phyloP scores from a whole-genome alignment of 2,113 vertebrate genomes.

The Alectura lathami region DNA sequence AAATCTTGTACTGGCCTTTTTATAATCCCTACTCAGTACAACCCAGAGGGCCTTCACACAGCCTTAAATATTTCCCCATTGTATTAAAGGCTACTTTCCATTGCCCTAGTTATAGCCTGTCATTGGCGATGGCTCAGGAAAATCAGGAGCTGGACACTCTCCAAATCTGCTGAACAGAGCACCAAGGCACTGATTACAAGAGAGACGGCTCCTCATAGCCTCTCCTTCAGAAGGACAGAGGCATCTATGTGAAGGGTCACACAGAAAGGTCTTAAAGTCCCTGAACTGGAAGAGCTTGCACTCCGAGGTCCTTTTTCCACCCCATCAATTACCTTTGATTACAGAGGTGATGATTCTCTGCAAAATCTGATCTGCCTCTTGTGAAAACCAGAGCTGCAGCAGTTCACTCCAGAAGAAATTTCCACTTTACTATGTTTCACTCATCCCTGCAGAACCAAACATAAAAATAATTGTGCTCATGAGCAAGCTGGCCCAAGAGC shows the following conservation, averaged over 20 bases:
- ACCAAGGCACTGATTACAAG: not conserved
- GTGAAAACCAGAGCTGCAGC: not conserved
- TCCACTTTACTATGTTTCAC: not conserved
- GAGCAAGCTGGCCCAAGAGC: not conserved
- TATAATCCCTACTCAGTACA: not conserved
- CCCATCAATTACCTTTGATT: conserved; percentile 30
- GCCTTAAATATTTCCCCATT: not conserved
- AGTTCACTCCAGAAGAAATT: not conserved
- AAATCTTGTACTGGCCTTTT: not conserved
- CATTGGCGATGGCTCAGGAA: not conserved
- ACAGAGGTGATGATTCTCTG: conserved; percentile 6
- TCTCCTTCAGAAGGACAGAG: not conserved
- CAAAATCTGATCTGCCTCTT: conserved; percentile 27
- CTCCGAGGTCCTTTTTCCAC: not conserved
- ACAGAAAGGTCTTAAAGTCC: conserved; percentile 23
- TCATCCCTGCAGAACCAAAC: not conserved
- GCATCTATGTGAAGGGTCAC: conserved; percentile 30
- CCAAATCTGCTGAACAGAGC: conserved; percentile 22
- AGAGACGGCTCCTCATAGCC: not conserved
- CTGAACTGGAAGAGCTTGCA: not conserved
- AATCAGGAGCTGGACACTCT: conserved; percentile 25
- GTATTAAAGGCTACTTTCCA: not conserved
- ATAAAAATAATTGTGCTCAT: not conserved
- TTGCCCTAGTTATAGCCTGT: not conserved
- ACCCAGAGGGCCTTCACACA: not conserved